Conservation (phyloP, 2,113 vertebrate genomes). For the Fregata magnificens region DNA sequence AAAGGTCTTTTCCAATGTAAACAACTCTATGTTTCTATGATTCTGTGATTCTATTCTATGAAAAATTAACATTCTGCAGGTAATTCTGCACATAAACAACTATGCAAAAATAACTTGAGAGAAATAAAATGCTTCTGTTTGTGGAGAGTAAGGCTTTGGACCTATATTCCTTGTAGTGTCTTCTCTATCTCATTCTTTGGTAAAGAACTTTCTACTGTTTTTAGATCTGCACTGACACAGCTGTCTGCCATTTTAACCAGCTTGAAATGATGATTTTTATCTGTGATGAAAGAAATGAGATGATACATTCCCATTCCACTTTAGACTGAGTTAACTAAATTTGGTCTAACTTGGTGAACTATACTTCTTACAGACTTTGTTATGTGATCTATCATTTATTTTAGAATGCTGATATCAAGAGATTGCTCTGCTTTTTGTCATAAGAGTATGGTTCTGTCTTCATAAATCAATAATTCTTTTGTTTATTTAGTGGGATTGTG, state of each 20-base stretch:
- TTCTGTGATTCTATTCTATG: too few relatives aligned
- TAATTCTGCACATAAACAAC: neutral
- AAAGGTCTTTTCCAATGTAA: too few relatives aligned
- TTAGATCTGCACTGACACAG: neutral
- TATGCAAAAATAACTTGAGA: slow-evolving; percentile 18
- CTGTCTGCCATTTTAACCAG: neutral
- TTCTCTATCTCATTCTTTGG: neutral
- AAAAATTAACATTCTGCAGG: neutral
- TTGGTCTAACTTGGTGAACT: neutral
- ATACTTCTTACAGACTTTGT: neutral
- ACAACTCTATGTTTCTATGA: too few relatives aligned
- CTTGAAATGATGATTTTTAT: neutral
- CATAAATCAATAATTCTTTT: neutral
- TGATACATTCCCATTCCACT: neutral
- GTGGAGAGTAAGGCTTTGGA: neutral
- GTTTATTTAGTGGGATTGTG: neutral
- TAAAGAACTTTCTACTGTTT: neutral
- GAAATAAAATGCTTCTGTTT: neutral
- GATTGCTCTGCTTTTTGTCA: neutral
- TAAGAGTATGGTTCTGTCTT: neutral
- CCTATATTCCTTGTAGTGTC: neutral
- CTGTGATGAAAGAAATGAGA: neutral
- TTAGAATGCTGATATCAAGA: neutral
- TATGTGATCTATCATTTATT: neutral
- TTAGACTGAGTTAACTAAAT: neutral